Conservation (phyloP, 2,113 vertebrate genomes). For the cattle (Bos taurus) region DNA sequence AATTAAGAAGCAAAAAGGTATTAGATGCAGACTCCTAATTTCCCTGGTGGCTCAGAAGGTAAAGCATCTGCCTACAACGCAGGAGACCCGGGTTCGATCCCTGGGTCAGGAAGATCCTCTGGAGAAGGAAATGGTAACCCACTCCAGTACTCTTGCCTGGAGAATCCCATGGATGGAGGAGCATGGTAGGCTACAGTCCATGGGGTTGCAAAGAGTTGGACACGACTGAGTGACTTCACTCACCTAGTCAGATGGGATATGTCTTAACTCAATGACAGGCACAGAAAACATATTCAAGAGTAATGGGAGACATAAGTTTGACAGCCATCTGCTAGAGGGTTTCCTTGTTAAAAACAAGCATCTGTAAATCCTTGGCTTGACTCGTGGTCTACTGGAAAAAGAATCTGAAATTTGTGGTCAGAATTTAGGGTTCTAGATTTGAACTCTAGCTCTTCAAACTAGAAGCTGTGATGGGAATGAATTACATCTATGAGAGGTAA, state of each 20-base stretch:
- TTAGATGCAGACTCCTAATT: neutral
- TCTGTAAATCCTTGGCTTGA: neutral
- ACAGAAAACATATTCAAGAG: neutral
- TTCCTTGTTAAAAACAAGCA: neutral
- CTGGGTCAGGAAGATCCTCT: too few relatives aligned
- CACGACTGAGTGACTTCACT: neutral
- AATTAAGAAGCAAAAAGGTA: neutral
- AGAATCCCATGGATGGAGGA: too few relatives aligned
- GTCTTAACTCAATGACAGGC: neutral
- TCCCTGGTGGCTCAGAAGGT: neutral
- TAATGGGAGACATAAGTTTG: neutral
- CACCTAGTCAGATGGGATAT: neutral
- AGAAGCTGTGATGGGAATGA: neutral
- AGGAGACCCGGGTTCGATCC: accelerated
- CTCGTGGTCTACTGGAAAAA: neutral
- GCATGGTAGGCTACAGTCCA: neutral
- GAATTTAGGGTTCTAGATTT: neutral
- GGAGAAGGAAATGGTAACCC: too few relatives aligned
- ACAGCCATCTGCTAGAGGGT: neutral
- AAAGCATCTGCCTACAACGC: too few relatives aligned
- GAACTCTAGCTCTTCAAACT: neutral
- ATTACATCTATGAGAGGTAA: neutral
- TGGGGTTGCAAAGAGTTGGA: accelerated
- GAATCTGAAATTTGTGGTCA: neutral
- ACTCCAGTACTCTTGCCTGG: too few relatives aligned